Conservation (phyloP, 2,797 vertebrate genomes). For the Diplodus sargus region DNA sequence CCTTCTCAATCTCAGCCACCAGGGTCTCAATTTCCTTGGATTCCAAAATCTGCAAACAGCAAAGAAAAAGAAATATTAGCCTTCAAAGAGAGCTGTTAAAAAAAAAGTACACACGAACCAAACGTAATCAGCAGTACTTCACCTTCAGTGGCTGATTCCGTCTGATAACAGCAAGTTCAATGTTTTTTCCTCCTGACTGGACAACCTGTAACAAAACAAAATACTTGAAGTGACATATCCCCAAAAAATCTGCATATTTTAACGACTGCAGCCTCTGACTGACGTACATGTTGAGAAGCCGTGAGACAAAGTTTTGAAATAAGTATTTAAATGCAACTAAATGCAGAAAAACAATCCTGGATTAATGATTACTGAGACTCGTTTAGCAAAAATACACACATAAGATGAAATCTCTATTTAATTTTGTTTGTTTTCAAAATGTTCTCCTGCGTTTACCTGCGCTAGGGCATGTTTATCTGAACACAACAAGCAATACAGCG, state of each 20-base stretch:
- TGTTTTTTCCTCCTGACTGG: slow-evolving; percentile 90
- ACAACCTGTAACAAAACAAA: slow-evolving; percentile 77
- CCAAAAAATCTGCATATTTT: neutral
- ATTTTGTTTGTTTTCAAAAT: neutral
- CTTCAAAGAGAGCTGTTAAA: neutral
- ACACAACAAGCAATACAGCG: neutral
- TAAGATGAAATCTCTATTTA: neutral
- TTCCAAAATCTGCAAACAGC: slow-evolving; percentile 85
- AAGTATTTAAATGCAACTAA: neutral
- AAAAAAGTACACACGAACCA: slow-evolving; percentile 12
- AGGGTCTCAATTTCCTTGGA: slow-evolving; percentile 89
- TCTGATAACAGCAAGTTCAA: slow-evolving; percentile 86
- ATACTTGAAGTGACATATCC: neutral
- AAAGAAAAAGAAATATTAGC: slow-evolving; percentile 39
- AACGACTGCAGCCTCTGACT: neutral
- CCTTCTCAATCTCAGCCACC: slow-evolving; percentile 88
- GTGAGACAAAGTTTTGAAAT: neutral
- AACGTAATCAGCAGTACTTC: slow-evolving; percentile 24
- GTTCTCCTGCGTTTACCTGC: neutral
- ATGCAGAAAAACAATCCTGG: neutral
- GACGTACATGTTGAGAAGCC: neutral
- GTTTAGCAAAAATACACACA: neutral
- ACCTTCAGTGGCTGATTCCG: slow-evolving; percentile 89
- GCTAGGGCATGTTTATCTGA: neutral
- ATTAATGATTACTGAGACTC: neutral